Percentiles rank a stretch among this genome's conserved stretches.
phyloP scores from a whole-genome alignment of 2,113 vertebrate genomes.

The Shinisaurus crocodilurus region DNA sequence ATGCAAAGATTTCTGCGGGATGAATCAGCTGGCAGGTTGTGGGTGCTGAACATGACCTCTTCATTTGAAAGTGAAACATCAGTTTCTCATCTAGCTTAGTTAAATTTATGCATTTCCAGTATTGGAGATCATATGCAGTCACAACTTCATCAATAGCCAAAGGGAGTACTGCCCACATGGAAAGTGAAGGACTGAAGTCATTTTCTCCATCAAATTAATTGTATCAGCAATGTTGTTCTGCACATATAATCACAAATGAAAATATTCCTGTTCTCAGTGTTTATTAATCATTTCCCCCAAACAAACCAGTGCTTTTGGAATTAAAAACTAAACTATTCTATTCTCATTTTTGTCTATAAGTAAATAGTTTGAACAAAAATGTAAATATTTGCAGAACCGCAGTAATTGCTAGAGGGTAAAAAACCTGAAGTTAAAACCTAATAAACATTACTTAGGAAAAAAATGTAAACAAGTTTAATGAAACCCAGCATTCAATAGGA shows the following conservation, averaged over 20 bases:
- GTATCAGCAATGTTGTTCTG: slow-evolving; percentile 35
- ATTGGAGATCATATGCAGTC: neutral
- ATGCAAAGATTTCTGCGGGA: slow-evolving; percentile 32
- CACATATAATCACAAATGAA: slow-evolving; percentile 27
- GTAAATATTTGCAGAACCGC: slow-evolving; percentile 64
- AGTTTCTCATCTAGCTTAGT: neutral
- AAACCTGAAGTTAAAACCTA: slow-evolving; percentile 51
- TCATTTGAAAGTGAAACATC: slow-evolving; percentile 36
- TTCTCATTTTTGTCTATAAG: slow-evolving; percentile 38
- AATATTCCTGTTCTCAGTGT: slow-evolving; percentile 33
- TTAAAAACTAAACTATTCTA: slow-evolving; percentile 34
- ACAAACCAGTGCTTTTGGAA: slow-evolving; percentile 50
- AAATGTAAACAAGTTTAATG: slow-evolving; percentile 70
- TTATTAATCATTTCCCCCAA: slow-evolving; percentile 55
- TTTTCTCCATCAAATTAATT: slow-evolving; percentile 24
- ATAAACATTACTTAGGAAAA: slow-evolving; percentile 58
- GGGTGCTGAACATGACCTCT: slow-evolving; percentile 31
- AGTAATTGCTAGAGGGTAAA: slow-evolving; percentile 54
- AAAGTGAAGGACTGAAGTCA: slow-evolving; percentile 16
- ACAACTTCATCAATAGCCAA: neutral
- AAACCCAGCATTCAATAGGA: slow-evolving; percentile 51
- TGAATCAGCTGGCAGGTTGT: slow-evolving; percentile 50
- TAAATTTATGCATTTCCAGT: slow-evolving; percentile 32
- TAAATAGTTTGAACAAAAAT: slow-evolving; percentile 52
- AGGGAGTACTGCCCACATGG: slow-evolving; percentile 10